These are phyloP conservation scores for Conus canariensis DNA, from an alignment of 2,888 invertebrate species.

Conservation along the genomic window DNA sequence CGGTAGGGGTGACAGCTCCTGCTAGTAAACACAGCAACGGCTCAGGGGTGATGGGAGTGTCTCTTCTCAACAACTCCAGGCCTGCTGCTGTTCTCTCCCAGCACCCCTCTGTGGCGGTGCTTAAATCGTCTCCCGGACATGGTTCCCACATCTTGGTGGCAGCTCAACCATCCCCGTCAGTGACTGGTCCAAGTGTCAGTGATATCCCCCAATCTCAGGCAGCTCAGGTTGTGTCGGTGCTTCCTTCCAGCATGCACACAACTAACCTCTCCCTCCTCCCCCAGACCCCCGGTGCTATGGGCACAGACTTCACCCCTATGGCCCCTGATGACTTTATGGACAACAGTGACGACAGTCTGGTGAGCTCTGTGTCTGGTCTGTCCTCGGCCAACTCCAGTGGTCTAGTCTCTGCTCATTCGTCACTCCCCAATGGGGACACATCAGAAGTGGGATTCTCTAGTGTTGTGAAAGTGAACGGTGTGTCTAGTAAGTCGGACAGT, in stretches of 20 bases:
- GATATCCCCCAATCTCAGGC: constrained; percentile 41
- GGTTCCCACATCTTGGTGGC: background rate
- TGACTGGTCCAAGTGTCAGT: constrained; percentile 29
- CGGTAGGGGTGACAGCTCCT: background rate
- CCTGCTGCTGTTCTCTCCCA: background rate
- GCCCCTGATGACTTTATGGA: constrained; percentile 42
- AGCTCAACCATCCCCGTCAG: background rate
- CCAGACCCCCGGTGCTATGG: constrained; percentile 21
- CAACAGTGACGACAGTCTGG: constrained; percentile 39
- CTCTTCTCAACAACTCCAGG: constrained; percentile 33
- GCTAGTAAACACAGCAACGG: background rate
- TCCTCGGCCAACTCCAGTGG: constrained; percentile 37
- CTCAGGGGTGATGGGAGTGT: constrained; percentile 21
- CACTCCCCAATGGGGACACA: constrained; percentile 32
- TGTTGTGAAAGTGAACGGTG: constrained; percentile 32
- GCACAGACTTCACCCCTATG: constrained; percentile 30
- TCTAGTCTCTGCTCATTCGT: constrained; percentile 24
- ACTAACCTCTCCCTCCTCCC: constrained; percentile 22
- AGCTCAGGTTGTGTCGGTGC: constrained; percentile 40
- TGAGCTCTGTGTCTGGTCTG: constrained; percentile 36
- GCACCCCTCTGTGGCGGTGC: constrained; percentile 22
- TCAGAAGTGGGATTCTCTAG: background rate
- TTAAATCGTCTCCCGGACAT: constrained; percentile 20
- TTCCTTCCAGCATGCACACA: constrained; percentile 15
- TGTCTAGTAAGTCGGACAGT: background rate